Conservation (phyloP, 2,113 vertebrate genomes). For the Menura novaehollandiae region DNA sequence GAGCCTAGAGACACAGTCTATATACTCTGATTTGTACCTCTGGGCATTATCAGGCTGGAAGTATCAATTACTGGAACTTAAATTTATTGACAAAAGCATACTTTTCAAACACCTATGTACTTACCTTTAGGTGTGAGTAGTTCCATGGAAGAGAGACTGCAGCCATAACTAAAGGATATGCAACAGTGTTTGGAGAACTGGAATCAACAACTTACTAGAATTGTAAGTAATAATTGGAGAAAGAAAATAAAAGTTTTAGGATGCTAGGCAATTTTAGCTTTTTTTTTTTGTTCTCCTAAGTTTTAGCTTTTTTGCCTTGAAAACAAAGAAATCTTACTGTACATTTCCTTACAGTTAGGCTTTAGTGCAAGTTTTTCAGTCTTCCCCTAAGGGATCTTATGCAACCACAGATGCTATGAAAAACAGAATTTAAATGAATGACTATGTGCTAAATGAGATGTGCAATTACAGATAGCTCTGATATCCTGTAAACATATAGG, state of each 20-base stretch:
- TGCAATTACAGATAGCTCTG: conserved; percentile 41
- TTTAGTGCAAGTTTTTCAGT: not conserved
- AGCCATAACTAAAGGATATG: not conserved
- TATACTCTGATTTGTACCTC: not conserved
- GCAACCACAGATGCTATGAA: not conserved
- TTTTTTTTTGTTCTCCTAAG: not conserved
- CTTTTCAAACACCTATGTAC: not conserved
- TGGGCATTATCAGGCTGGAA: not conserved
- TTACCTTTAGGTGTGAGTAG: not conserved
- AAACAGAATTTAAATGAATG: conserved; percentile 33
- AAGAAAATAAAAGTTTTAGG: not conserved
- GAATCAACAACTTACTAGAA: not conserved
- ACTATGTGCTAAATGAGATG: conserved; percentile 48
- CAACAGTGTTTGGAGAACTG: not conserved
- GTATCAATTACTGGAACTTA: not conserved
- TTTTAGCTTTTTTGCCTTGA: not conserved
- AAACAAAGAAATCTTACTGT: not conserved
- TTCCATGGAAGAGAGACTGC: not conserved
- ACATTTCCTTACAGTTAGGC: not conserved
- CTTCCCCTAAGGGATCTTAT: not conserved
- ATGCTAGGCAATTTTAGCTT: not conserved
- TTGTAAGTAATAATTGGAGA: not conserved
- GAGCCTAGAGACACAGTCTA: not conserved
- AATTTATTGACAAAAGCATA: not conserved
- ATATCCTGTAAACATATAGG: conserved; percentile 45